Percentiles rank a stretch among this genome's conserved stretches.
These are phyloP conservation scores for Erpornis zantholeuca DNA, from an alignment of 2,113 vertebrate species.

Conservation along the genomic window DNA sequence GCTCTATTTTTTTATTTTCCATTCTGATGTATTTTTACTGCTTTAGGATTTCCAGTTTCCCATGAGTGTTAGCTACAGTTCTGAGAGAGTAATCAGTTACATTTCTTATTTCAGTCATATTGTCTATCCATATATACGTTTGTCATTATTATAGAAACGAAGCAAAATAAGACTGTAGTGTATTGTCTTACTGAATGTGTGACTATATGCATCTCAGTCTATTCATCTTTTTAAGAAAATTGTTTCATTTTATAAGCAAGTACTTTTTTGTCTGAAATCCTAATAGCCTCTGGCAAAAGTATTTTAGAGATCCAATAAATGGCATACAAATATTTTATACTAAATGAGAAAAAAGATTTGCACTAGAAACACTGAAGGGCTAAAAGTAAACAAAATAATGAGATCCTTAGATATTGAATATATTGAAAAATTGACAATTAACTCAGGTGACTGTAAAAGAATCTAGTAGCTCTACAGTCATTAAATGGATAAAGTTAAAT, in stretches of 20 bases:
- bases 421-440: not conserved
- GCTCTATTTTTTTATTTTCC: not conserved
- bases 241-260: conserved; percentile 12
- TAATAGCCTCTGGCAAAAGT: not conserved
- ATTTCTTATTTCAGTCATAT: not conserved
- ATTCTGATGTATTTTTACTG: not conserved
- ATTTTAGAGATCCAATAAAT: not conserved
- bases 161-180: not conserved
- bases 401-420: not conserved
- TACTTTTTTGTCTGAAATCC: not conserved
- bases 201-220: not conserved
- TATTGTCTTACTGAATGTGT: not conserved
- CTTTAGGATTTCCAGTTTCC: not conserved
- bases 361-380: not conserved
- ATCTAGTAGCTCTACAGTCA: not conserved
- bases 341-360: conserved; percentile 9
- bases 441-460: not conserved
- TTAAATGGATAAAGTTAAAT: not conserved
- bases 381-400: not conserved
- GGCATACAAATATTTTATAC: not conserved
- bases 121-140: not conserved
- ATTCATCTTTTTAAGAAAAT: conserved; percentile 20
- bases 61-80: not conserved
- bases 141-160: conserved; percentile 13
- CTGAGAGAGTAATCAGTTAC: not conserved